Base-by-base conservation (phyloP, 2,888 invertebrate species). In the Drosophila siamana region DNA sequence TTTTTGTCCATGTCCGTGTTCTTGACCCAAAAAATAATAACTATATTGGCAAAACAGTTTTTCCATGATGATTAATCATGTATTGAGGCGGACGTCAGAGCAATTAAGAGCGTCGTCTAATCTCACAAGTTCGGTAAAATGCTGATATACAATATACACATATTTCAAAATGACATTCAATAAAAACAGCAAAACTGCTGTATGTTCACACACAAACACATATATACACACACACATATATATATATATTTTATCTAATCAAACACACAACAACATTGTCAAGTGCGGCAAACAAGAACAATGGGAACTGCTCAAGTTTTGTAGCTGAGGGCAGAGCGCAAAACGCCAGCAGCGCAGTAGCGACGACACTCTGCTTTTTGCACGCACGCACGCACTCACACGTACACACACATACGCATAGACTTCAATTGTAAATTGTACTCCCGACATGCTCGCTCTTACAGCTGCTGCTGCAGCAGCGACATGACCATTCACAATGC, bases 401-500 rank as follows among this genome's bases (percentile, higher is more conserved):
- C 24, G 4, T 16, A 55, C 26, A 41, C 33, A 38, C 36, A 54
- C 11, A 50, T 36, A 26, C 26, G 50, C 33, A 16, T 24, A 41
- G 15, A 33, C 16, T 15, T 26, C 19, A 15, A 24, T 36, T 47
- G 44, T 57, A 56, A 15, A 28, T 33, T 33, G n/a, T 55, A 48
- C 28, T 59, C 26, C 15, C 22, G 15, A 24, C 48, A 46, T 28
- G 54, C 43, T 73, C 54, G 36, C 63, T 41, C 40, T 41, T 40
- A 22, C 28, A 66, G 47, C 52, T 52, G 52, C 30, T 51, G 59
- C 52, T 41, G 57, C 41, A 72, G 62, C 56, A 44, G 50, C 41
- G 68, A 63, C 76, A 80, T 69, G 77, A 80, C 65, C 88, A 87
- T 79, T 88, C 88, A 76, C 82, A 79, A 85, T 64, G 86, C 62